Conservation (phyloP, 2,113 vertebrate species). For the Leptodactylus fuscus region DNA sequence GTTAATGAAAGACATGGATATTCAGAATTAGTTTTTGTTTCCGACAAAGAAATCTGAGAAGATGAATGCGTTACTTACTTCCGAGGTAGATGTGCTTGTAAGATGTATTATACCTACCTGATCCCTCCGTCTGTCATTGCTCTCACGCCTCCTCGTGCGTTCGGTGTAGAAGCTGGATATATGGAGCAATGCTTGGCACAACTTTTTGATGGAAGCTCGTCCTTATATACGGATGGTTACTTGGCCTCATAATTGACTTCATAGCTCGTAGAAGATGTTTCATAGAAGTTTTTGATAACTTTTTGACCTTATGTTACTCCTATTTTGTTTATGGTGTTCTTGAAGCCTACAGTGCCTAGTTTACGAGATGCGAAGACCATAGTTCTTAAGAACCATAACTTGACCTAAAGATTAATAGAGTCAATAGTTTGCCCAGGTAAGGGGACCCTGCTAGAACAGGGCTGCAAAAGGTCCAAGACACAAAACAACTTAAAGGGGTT, state of each 20-base stretch:
- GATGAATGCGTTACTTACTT: neutral
- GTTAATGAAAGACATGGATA: slow-evolving; percentile 22
- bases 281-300: neutral
- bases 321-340: neutral
- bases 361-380: too few species aligned
- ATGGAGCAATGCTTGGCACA: too few species aligned
- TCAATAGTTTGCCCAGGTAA: too few species aligned
- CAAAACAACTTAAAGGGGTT: too few species aligned
- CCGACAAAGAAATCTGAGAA: neutral
- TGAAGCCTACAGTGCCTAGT: too few species aligned
- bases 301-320: neutral
- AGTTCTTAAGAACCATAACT: too few species aligned
- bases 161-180: neutral
- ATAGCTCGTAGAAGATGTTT: neutral
- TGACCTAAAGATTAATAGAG: too few species aligned
- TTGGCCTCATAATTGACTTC: neutral
- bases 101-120: neutral
- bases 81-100: neutral
- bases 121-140: neutral
- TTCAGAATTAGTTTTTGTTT: slow-evolving; percentile 26
- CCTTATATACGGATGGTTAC: neutral
- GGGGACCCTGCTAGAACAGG: too few species aligned
- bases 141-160: neutral
- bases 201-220: neutral
- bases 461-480: too few species aligned